Evolutionary conservation across 2,888 invertebrate genomes (phyloP).

Genomic region (Drosophila anomalata): DNA sequence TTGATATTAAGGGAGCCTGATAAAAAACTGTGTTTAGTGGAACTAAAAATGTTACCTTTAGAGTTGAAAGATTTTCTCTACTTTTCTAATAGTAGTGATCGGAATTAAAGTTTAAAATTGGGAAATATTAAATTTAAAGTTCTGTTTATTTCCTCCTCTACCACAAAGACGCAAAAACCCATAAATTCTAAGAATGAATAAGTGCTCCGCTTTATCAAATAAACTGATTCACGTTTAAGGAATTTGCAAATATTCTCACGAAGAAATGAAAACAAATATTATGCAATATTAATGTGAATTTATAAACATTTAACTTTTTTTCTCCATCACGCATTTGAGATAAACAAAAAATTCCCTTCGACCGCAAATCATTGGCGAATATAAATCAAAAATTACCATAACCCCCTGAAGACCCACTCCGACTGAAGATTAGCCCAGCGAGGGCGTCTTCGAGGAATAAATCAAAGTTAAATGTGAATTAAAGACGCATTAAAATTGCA

Average conservation of each 20-base stretch:
- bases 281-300: slow-evolving; percentile 8
- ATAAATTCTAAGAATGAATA: background rate
- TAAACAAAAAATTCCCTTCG: slow-evolving; percentile 9
- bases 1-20: background rate
- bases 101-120: background rate
- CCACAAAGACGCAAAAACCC: background rate
- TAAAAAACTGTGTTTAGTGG: background rate
- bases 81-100: background rate
- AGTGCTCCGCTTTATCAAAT: background rate
- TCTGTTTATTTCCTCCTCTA: background rate
- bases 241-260: background rate
- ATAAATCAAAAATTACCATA: slow-evolving; percentile 39
- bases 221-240: slow-evolving; percentile 1
- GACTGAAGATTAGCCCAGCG: slow-evolving; percentile 11
- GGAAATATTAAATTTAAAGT: background rate
- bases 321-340: background rate
- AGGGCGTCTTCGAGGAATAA: slow-evolving; percentile 18
- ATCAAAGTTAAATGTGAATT: slow-evolving; percentile 53
- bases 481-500: slow-evolving; percentile 46
- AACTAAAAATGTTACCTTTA: background rate
- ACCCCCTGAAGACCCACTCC: background rate
- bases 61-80: background rate
- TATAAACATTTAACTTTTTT: slow-evolving; percentile 18
- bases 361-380: slow-evolving; percentile 20
- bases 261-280: slow-evolving; percentile 13